Conservation (phyloP, 2,888 invertebrate genomes). For the Heliconius hortense region DNA sequence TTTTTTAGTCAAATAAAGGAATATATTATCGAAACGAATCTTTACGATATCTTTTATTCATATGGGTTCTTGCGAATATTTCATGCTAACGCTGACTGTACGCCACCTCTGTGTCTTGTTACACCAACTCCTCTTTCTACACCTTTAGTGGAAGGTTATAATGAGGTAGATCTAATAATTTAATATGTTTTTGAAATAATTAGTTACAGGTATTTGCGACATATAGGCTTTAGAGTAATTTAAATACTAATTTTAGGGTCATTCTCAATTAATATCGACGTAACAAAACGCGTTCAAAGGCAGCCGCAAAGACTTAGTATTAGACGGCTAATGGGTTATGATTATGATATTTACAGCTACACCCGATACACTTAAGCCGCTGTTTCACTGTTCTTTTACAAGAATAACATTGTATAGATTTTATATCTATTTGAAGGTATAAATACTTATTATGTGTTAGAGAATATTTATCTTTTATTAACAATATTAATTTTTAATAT, state of each 20-base stretch:
- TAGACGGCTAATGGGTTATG: conserved; percentile 75
- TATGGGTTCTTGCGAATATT: not conserved
- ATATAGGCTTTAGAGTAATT: conserved; percentile 13
- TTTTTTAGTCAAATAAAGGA: not conserved
- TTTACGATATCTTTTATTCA: not conserved
- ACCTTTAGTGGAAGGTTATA: not conserved
- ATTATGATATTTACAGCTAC: conserved; percentile 80
- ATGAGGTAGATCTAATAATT: not conserved
- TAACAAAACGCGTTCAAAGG: conserved; percentile 70
- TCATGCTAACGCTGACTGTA: not conserved
- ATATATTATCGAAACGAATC: not conserved
- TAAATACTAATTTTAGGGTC: conserved; percentile 47
- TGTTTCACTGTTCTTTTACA: conserved; percentile 46
- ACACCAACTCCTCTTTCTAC: not conserved
- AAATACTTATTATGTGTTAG: not conserved
- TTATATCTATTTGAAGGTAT: not conserved
- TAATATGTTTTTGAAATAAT: not conserved
- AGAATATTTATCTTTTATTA: not conserved
- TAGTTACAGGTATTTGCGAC: not conserved
- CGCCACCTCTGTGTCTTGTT: too few relatives aligned
- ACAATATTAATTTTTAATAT: not conserved
- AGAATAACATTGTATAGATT: not conserved
- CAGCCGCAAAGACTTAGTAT: conserved; percentile 75
- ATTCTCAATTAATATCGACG: conserved; percentile 69
- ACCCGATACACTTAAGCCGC: conserved; percentile 63